A percentile compares a stretch with the other conserved stretches of the same genome.
These are phyloP conservation scores for Drosophila insularis DNA, from an alignment of 1,140 invertebrate species.

Conservation along the genomic window DNA sequence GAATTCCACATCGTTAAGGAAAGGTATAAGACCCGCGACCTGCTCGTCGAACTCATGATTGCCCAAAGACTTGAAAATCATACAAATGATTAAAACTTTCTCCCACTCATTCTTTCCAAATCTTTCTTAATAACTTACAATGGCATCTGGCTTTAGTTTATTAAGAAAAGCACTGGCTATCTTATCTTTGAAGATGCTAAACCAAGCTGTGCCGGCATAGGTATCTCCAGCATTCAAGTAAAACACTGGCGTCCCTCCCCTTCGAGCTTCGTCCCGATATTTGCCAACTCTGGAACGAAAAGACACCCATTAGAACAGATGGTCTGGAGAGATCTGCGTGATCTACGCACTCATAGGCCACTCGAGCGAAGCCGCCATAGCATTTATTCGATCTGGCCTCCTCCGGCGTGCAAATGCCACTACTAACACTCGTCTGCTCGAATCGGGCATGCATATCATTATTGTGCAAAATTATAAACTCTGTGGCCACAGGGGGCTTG, in stretches of 20 bases:
- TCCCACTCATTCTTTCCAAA: background rate
- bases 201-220: slow-evolving; percentile 93
- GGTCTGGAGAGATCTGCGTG: background rate
- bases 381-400: slow-evolving; percentile 85
- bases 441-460: slow-evolving; percentile 95
- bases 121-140: slow-evolving; percentile 85
- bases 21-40: slow-evolving; percentile 88
- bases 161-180: slow-evolving; percentile 91
- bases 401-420: slow-evolving; percentile 85
- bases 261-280: slow-evolving; percentile 83
- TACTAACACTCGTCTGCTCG: slow-evolving; percentile 88
- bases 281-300: slow-evolving; percentile 83
- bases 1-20: slow-evolving; percentile 87
- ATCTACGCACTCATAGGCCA: slow-evolving; percentile 85
- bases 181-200: slow-evolving; percentile 89
- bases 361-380: slow-evolving; percentile 91
- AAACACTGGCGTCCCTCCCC: slow-evolving; percentile 85
- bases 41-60: slow-evolving; percentile 97
- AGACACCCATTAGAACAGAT: background rate
- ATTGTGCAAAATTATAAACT: slow-evolving; percentile 91
- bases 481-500: slow-evolving; percentile 50
- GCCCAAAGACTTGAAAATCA: slow-evolving; percentile 88
- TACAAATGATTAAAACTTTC: background rate
- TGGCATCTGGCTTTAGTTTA: slow-evolving; percentile 89
- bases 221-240: slow-evolving; percentile 95